These are phyloP conservation scores for Mycteria americana DNA, from an alignment of 2,797 vertebrate species.

Conservation along the genomic window DNA sequence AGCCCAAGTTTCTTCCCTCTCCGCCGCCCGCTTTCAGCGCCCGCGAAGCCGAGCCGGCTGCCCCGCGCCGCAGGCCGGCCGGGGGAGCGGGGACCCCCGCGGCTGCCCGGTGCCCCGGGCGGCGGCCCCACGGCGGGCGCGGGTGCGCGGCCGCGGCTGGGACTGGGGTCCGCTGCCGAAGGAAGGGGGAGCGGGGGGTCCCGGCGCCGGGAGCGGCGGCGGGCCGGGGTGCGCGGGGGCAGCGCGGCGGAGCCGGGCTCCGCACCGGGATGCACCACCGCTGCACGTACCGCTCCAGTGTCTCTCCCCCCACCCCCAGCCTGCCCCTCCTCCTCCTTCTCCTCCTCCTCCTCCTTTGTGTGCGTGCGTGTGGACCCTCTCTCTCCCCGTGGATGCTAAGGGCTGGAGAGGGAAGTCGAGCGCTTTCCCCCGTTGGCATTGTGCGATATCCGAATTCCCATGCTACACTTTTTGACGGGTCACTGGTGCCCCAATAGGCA, in stretches of 20 bases:
- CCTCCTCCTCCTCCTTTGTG: slow-evolving; percentile 20
- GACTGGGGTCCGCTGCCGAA: too few relatives aligned
- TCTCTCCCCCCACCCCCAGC: not conserved
- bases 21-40: not conserved
- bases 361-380: slow-evolving; percentile 34
- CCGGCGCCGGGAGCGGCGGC: not conserved
- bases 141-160: not conserved
- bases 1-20: not conserved
- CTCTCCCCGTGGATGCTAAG: not conserved
- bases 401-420: slow-evolving; percentile 37
- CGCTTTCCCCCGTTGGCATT: slow-evolving; percentile 69
- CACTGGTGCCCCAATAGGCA: slow-evolving; percentile 98
- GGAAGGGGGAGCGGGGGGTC: not conserved
- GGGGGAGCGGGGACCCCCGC: not conserved
- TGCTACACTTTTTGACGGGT: slow-evolving; percentile 99
- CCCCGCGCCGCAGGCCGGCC: not conserved
- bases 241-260: not conserved
- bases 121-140: not conserved
- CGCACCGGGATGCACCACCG: not conserved
- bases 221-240: not conserved
- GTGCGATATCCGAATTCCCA: slow-evolving; percentile 90
- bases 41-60: not conserved
- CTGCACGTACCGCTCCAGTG: not conserved
- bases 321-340: not conserved
- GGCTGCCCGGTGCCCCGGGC: not conserved